These are phyloP conservation scores for Kryptolebias ocellatus DNA, from an alignment of 2,797 vertebrate species.

Conservation along the genomic window DNA sequence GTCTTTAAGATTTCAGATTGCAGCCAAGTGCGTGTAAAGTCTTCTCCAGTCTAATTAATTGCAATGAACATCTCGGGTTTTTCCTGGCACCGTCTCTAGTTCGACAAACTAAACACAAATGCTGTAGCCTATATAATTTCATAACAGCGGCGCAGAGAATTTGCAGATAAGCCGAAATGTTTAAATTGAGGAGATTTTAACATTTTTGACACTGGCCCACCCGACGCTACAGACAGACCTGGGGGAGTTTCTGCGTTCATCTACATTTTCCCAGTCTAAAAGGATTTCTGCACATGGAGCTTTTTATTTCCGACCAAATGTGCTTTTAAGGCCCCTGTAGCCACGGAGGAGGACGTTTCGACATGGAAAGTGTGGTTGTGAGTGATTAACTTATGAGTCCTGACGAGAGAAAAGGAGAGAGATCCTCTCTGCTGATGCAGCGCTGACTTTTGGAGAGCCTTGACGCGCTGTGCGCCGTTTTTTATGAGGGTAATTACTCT, in stretches of 20 bases:
- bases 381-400: conserved; percentile 19
- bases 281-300: conserved; percentile 9
- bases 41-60: conserved; percentile 52
- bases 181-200: background rate
- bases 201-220: conserved; percentile 20
- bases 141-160: conserved; percentile 1
- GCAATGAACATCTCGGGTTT: conserved; percentile 12
- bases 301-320: conserved; percentile 19
- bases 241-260: conserved; percentile 1
- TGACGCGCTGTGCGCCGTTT: conserved; percentile 60
- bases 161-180: conserved; percentile 8
- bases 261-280: conserved; percentile 20
- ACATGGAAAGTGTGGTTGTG: conserved; percentile 46
- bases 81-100: conserved; percentile 29
- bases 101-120: conserved; percentile 42
- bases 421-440: conserved; percentile 36
- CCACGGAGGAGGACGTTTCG: conserved; percentile 21
- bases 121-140: conserved; percentile 41
- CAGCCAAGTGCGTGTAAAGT: conserved; percentile 49
- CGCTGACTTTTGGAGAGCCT: conserved; percentile 52
- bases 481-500: conserved; percentile 78
- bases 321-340: background rate
- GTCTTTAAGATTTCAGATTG: conserved; percentile 34
- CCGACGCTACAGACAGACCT: background rate
- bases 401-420: conserved; percentile 17